Base-by-base conservation (phyloP, 2,888 invertebrate genomes). In the Melieria crassipennis region DNA sequence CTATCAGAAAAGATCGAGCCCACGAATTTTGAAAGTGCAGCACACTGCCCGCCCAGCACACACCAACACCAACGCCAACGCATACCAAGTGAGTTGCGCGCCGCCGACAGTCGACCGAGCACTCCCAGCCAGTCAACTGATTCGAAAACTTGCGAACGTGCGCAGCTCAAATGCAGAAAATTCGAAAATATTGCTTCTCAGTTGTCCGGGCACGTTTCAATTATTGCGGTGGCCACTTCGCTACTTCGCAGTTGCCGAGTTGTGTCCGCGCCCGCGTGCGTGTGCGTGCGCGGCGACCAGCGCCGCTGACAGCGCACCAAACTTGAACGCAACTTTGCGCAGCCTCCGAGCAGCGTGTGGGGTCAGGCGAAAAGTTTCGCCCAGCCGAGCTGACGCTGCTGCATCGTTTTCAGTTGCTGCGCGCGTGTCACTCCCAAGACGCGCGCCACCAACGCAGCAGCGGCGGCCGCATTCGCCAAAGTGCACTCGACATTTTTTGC, bases 261-360 rank as follows among this genome's bases (percentile, higher is more conserved):
- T 30, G 30, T 30, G 30, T 30, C 30, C 30, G 30, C 30, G 30
- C 2, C 30, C 30, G 30, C 30, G 30, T 30, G 30, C 30, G 30
- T 30, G 30, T 30, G 30, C 30, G 30, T 30, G 30, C 30, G 30
- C 30, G 30, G 30, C 30, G 30, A 30, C 52, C n/a, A 6, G 52
- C 52, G 9, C 52, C 11, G 52, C 52, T 45, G 13, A 48, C 62
- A 63, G 11, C 46, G 16, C 43, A 63, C 62, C n/a, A 63, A 63
- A 63, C 62, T 63, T 48, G 16, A 50, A 63, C 48, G 62, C 62
- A 63, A 63, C 62, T 63, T 63, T 63, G 46, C 62, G 42, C 16
- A 63, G 50, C 62, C 48, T 63, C 47, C 30, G n/a, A 30, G n/a
- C 48, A 48, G 30, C 62, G 16, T 63, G 10, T 47, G 62, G 62